Conservation (phyloP, 2,113 vertebrate genomes). For the Chaetorhynchus papuensis region DNA sequence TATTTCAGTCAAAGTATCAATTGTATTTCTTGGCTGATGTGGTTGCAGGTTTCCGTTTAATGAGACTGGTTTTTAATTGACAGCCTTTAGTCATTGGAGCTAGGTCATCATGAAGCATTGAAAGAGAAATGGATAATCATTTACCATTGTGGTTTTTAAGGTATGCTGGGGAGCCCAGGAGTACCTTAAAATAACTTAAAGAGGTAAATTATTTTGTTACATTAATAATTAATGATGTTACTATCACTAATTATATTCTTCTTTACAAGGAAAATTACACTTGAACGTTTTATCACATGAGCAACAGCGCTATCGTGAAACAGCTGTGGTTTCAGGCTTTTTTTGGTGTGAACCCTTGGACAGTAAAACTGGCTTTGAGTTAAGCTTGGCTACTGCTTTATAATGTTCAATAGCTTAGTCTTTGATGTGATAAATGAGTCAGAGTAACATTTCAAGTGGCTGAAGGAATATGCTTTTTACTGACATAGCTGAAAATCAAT, state of each 20-base stretch:
- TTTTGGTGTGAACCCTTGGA: background rate
- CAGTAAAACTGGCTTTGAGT: background rate
- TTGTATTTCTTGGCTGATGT: background rate
- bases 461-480: background rate
- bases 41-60: background rate
- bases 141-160: background rate
- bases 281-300: background rate
- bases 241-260: background rate
- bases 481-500: slow-evolving; percentile 9
- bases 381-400: background rate
- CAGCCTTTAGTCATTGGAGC: background rate
- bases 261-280: background rate
- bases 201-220: background rate
- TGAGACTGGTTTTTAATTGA: background rate
- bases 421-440: slow-evolving; percentile 2
- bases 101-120: background rate
- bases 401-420: background rate
- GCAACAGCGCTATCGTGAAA: background rate
- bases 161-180: background rate
- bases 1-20: background rate
- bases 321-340: background rate
- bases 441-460: background rate
- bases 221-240: background rate
- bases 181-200: background rate
- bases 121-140: background rate